Evolutionary conservation across 2,797 vertebrate genomes (phyloP).

Genomic region (Cuculus canorus): DNA sequence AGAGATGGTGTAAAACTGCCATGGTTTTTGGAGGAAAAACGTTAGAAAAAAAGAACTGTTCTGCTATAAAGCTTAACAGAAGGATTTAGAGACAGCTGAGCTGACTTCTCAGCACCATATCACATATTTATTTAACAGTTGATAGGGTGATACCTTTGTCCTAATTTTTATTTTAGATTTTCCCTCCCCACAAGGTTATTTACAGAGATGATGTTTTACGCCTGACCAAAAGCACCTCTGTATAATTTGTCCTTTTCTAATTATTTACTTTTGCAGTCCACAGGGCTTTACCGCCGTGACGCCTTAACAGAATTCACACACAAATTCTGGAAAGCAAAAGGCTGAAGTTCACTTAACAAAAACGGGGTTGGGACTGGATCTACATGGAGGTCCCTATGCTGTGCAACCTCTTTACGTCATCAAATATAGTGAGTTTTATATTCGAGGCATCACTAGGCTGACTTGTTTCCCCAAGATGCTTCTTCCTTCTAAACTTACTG

Average conservation of each 20-base stretch:
- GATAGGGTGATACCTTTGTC: not conserved
- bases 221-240: not conserved
- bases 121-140: not conserved
- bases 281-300: not conserved
- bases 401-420: not conserved
- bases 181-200: not conserved
- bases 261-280: not conserved
- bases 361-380: not conserved
- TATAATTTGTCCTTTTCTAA: not conserved
- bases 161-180: not conserved
- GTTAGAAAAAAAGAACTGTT: not conserved
- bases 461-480: not conserved
- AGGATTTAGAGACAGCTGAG: not conserved
- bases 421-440: fast-evolving
- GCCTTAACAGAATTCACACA: not conserved
- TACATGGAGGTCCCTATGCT: not conserved
- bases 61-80: not conserved
- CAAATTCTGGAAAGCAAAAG: not conserved
- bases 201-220: not conserved
- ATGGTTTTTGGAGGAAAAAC: not conserved
- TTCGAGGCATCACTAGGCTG: not conserved
- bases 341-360: not conserved
- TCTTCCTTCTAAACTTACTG: not conserved
- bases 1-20: not conserved
- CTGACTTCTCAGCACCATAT: not conserved